Conservation (phyloP, 2,888 invertebrate species). For the Polylopha cassiicola region DNA sequence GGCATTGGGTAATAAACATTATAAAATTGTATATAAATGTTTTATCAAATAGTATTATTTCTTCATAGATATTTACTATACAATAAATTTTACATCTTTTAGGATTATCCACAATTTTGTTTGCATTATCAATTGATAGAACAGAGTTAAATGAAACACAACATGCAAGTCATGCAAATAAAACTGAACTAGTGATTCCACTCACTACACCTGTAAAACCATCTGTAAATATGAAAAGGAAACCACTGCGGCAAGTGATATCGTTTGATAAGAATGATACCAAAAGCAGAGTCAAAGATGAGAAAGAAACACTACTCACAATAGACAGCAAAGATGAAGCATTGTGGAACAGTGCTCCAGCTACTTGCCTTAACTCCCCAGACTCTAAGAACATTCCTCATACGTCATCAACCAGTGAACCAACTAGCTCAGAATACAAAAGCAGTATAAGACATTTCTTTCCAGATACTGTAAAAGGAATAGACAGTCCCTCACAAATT, state of each 20-base stretch:
- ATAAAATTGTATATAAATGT: slow-evolving; percentile 1
- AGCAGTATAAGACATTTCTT: slow-evolving; percentile 64
- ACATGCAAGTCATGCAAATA: slow-evolving; percentile 62
- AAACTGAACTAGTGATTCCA: slow-evolving; percentile 83
- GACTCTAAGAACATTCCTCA: slow-evolving; percentile 53
- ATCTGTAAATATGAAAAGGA: slow-evolving; percentile 56
- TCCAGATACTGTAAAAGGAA: slow-evolving; percentile 64
- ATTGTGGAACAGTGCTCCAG: slow-evolving; percentile 77
- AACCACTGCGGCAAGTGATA: slow-evolving; percentile 68
- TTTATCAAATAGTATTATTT: slow-evolving; percentile 6
- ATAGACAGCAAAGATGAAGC: slow-evolving; percentile 38
- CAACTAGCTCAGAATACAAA: slow-evolving; percentile 63
- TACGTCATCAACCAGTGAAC: slow-evolving; percentile 59
- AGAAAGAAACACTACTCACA: slow-evolving; percentile 33
- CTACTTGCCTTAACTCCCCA: slow-evolving; percentile 80
- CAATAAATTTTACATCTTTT: slow-evolving; percentile 36
- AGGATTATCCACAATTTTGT: slow-evolving; percentile 92
- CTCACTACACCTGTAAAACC: slow-evolving; percentile 79
- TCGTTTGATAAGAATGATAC: slow-evolving; percentile 68
- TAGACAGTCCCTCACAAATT: slow-evolving; percentile 69
- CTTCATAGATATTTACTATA: slow-evolving; percentile 8
- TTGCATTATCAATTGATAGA: slow-evolving; percentile 94
- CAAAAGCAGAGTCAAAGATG: slow-evolving; percentile 34
- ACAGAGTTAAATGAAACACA: slow-evolving; percentile 83
- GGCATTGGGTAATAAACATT: slow-evolving; percentile 82